These are phyloP conservation scores for Lordiphosa clarofinis DNA, from an alignment of 1,140 invertebrate genomes.

Conservation along the genomic window DNA sequence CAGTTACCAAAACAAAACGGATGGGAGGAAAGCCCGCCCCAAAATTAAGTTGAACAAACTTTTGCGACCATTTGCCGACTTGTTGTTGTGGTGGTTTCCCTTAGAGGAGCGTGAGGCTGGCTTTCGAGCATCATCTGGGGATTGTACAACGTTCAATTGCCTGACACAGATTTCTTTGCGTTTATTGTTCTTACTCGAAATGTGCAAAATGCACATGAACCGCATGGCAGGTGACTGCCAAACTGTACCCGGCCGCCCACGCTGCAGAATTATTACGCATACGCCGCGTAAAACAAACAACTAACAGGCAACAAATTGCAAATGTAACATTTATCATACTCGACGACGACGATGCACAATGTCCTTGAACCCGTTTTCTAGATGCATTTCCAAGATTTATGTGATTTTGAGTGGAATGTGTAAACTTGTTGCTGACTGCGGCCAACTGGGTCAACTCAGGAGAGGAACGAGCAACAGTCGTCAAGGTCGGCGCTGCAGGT, in stretches of 20 bases:
- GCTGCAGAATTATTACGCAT: conserved; percentile 56
- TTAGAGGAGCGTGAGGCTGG: too few relatives aligned
- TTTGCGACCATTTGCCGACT: background rate
- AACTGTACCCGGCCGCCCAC: conserved; percentile 50
- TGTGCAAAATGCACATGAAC: conserved; percentile 13
- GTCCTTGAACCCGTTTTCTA: conserved; percentile 41
- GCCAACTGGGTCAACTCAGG: conserved; percentile 5
- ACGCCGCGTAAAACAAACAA: conserved; percentile 55
- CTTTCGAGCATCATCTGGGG: too few relatives aligned
- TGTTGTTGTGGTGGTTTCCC: background rate
- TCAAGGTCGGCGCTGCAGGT: conserved; percentile 4
- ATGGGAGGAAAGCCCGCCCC: too few relatives aligned
- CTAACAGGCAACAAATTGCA: conserved; percentile 28
- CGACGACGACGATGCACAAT: background rate
- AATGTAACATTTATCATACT: conserved; percentile 33
- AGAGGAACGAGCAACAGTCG: background rate
- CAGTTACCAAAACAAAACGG: too few relatives aligned
- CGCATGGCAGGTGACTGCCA: conserved; percentile 31
- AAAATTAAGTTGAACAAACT: too few relatives aligned
- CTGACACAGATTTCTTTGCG: conserved; percentile 52
- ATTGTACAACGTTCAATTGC: conserved; percentile 21
- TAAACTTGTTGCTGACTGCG: conserved; percentile 11
- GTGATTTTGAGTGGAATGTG: conserved; percentile 1
- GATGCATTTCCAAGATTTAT: conserved; percentile 11
- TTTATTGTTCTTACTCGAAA: conserved; percentile 45